A percentile compares a stretch with the other conserved stretches of the same genome.
These are phyloP conservation scores for Hydrozoanthus gracilis DNA, from an alignment of 92 coral and sea anemone species.

Conservation along the genomic window DNA sequence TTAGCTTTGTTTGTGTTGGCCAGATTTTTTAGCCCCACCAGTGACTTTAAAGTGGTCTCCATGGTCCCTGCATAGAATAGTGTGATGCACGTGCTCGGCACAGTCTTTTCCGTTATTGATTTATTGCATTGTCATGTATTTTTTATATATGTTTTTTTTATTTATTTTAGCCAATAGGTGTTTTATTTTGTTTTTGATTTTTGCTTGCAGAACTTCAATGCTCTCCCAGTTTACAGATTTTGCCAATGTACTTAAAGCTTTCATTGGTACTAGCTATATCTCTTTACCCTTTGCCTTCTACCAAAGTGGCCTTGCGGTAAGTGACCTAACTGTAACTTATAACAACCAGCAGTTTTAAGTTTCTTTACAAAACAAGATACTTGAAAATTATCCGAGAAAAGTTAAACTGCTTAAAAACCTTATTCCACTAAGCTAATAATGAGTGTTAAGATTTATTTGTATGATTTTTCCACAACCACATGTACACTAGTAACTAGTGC, in stretches of 20 bases:
- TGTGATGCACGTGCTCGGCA: no score
- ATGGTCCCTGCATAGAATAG: no score
- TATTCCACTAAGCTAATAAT: no score
- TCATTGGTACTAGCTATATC: slow-evolving; percentile 92
- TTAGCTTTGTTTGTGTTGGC: no score
- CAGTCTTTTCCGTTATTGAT: neutral
- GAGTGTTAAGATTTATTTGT: no score
- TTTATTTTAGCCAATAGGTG: neutral
- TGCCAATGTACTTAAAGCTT: slow-evolving; percentile 97
- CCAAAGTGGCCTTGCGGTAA: slow-evolving; percentile 96
- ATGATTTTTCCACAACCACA: no score
- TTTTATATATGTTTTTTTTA: neutral
- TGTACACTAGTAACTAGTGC: no score
- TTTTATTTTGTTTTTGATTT: neutral
- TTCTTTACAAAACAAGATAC: no score
- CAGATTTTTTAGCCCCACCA: neutral
- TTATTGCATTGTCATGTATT: no score
- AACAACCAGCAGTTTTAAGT: no score
- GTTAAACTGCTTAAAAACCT: no score
- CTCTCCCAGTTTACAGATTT: slow-evolving; percentile 95
- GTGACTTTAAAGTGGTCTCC: neutral
- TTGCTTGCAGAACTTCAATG: slow-evolving; percentile 67
- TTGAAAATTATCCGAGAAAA: no score
- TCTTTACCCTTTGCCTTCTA: slow-evolving; percentile 94
- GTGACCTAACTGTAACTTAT: slow-evolving; percentile 6